Evolutionary conservation across 2,113 vertebrate species (phyloP).

Genomic region (Megalops atlanticus): DNA sequence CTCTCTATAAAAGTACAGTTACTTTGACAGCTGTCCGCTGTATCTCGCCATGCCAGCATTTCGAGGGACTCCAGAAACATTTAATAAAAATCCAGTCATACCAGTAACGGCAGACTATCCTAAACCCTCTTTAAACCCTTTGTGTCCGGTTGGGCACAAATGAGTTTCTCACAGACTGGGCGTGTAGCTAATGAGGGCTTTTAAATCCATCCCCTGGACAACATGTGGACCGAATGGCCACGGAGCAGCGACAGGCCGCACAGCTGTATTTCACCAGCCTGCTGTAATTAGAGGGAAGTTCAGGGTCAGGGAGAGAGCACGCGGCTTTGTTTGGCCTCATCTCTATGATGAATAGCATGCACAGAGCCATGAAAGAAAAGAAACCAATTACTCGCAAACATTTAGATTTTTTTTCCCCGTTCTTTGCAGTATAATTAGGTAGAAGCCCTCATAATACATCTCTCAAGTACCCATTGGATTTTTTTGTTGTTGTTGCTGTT

Average conservation of each 20-base stretch:
- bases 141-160: not conserved
- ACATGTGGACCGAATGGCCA: not conserved
- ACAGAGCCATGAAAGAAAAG: slow-evolving; percentile 67
- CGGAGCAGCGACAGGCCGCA: not conserved
- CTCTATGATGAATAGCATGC: slow-evolving; percentile 66
- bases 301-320: slow-evolving; percentile 66
- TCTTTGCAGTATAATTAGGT: slow-evolving; percentile 66
- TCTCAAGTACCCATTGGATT: slow-evolving; percentile 66
- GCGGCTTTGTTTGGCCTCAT: slow-evolving; percentile 72
- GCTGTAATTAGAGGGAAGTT: slow-evolving; percentile 66
- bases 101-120: not conserved
- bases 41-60: not conserved
- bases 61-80: not conserved
- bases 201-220: not conserved
- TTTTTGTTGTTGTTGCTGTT: slow-evolving; percentile 64
- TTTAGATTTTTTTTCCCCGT: slow-evolving; percentile 70
- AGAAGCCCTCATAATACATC: slow-evolving; percentile 53
- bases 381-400: slow-evolving; percentile 64
- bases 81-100: not conserved
- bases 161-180: not conserved
- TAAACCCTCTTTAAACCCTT: not conserved
- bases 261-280: slow-evolving; percentile 57
- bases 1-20: too few species aligned
- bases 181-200: slow-evolving; percentile 4
- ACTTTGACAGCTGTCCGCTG: not conserved